A percentile compares a stretch with the other conserved stretches of the same genome.
Evolutionary conservation across 2,888 invertebrate species (phyloP).

Genomic region (Morpho achilles): DNA sequence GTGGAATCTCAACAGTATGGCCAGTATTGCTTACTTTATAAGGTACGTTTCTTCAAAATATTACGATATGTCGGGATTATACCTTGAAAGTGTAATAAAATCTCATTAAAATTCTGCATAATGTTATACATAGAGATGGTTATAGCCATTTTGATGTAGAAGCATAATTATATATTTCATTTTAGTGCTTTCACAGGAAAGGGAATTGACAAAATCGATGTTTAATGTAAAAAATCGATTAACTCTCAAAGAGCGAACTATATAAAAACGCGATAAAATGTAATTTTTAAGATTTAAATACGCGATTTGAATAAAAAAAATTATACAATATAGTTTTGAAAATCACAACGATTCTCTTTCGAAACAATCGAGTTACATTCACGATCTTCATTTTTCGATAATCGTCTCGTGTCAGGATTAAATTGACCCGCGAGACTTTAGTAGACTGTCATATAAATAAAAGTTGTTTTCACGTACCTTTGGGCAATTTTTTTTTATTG

Average conservation of each 20-base stretch:
- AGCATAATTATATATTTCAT: constrained; percentile 21
- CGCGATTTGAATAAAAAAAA: too few relatives aligned
- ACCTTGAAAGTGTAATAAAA: constrained; percentile 31
- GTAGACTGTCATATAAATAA: too few relatives aligned
- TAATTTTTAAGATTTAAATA: too few relatives aligned
- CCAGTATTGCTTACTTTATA: constrained; percentile 24
- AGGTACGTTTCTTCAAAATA: constrained; percentile 30
- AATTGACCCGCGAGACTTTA: too few relatives aligned
- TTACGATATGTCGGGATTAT: constrained; percentile 29
- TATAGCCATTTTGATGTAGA: constrained; percentile 25
- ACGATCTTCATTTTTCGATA: too few relatives aligned
- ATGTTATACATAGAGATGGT: constrained; percentile 19
- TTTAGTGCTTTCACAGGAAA: constrained; percentile 16
- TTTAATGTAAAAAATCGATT: constrained; percentile 3
- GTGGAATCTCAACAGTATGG: constrained; percentile 28
- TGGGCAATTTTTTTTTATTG: too few relatives aligned
- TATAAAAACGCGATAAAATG: too few relatives aligned
- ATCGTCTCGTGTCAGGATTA: too few relatives aligned
- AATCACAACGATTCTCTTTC: too few relatives aligned
- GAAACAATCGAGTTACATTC: too few relatives aligned
- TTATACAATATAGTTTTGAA: too few relatives aligned
- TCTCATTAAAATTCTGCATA: constrained; percentile 24
- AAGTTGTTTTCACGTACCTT: too few relatives aligned
- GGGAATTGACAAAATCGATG: background rate
- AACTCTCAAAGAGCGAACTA: background rate